phyloP scores from a whole-genome alignment of 2,888 invertebrate genomes.

The Drosophila acutilabella region DNA sequence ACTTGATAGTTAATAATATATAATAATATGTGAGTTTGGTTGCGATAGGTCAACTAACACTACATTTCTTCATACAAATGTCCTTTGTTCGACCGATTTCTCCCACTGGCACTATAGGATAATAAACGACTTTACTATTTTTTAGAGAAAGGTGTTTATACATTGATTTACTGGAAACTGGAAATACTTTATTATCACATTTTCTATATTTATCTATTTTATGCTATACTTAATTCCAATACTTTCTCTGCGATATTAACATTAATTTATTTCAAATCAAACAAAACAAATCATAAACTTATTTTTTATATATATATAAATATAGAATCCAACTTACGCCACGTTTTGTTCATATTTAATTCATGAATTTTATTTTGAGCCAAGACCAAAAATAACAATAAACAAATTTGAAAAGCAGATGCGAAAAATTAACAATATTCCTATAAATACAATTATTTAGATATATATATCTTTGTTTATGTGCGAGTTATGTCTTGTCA shows the following conservation, averaged over 20 bases:
- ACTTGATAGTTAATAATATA: too few species aligned
- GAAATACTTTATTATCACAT: too few species aligned
- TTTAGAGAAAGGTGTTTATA: too few species aligned
- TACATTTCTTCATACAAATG: too few species aligned
- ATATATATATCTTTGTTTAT: neutral
- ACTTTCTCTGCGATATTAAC: neutral
- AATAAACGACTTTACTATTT: too few species aligned
- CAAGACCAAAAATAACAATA: slow-evolving; percentile 39
- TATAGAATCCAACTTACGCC: slow-evolving; percentile 42
- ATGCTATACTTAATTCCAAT: neutral
- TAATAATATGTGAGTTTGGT: too few species aligned
- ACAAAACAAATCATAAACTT: slow-evolving; percentile 26
- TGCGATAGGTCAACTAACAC: too few species aligned
- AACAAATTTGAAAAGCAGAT: slow-evolving; percentile 18
- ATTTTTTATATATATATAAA: slow-evolving; percentile 12
- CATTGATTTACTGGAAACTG: too few species aligned
- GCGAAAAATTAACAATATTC: slow-evolving; percentile 12
- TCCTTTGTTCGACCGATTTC: too few species aligned
- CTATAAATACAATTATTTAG: slow-evolving; percentile 5
- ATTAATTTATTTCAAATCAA: neutral
- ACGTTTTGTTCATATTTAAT: slow-evolving; percentile 73
- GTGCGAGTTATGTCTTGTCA: slow-evolving; percentile 14
- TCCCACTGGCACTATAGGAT: too few species aligned
- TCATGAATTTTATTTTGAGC: slow-evolving; percentile 74
- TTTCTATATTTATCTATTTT: too few species aligned